Percentiles rank a stretch among this genome's conserved stretches.
Evolutionary conservation across 2,888 invertebrate species (phyloP).

Genomic region (Chrysolina haemoptera): DNA sequence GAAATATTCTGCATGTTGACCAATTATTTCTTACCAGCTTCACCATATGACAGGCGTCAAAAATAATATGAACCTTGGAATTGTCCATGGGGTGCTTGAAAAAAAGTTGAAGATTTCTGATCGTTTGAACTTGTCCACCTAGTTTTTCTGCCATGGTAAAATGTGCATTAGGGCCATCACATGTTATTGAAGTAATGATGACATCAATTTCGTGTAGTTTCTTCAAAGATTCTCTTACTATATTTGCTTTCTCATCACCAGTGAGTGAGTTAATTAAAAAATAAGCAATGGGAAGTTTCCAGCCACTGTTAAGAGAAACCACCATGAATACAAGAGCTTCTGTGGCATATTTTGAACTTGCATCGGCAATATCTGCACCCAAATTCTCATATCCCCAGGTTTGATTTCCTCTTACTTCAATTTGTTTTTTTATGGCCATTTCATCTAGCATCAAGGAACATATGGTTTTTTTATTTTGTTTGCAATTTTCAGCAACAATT

Average conservation of each 20-base stretch:
- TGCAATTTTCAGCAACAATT: neutral
- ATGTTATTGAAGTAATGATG: slow-evolving; percentile 45
- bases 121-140: slow-evolving; percentile 41
- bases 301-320: slow-evolving; percentile 38
- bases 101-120: slow-evolving; percentile 36
- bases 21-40: slow-evolving; percentile 36
- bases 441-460: slow-evolving; percentile 12
- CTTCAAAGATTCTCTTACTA: slow-evolving; percentile 40
- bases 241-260: slow-evolving; percentile 44
- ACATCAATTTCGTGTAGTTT: slow-evolving; percentile 43
- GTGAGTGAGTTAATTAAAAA: slow-evolving; percentile 44
- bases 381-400: slow-evolving; percentile 34
- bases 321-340: slow-evolving; percentile 48
- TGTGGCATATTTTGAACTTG: neutral
- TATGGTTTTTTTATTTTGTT: slow-evolving; percentile 4
- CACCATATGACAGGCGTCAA: slow-evolving; percentile 40
- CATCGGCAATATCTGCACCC: slow-evolving; percentile 10
- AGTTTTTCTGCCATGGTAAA: slow-evolving; percentile 41
- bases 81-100: slow-evolving; percentile 47
- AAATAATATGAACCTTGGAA: slow-evolving; percentile 28
- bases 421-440: slow-evolving; percentile 35
- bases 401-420: slow-evolving; percentile 23
- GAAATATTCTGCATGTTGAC: neutral
- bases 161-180: slow-evolving; percentile 49
- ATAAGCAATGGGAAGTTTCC: slow-evolving; percentile 50